Conservation (phyloP, 1,140 invertebrate species). For the Neodiprion fabricii region DNA sequence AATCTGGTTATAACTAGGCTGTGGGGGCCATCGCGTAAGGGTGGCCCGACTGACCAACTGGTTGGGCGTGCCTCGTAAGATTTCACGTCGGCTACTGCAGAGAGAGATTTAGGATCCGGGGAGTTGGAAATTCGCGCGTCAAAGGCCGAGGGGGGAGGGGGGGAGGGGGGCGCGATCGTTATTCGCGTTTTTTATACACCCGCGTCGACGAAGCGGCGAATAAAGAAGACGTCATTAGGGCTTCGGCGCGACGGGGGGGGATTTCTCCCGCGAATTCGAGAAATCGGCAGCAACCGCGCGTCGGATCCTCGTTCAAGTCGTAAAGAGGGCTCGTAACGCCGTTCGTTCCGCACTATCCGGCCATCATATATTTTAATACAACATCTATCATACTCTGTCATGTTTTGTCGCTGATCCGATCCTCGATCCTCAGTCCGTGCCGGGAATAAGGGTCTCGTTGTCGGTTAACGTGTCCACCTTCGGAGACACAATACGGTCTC, state of each 20-base stretch:
- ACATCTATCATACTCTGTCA: background rate
- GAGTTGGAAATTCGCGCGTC: background rate
- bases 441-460: too few relatives aligned
- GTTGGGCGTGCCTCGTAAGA: background rate
- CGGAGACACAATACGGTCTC: background rate
- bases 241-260: too few relatives aligned
- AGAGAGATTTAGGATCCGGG: background rate
- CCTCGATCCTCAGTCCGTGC: too few relatives aligned
- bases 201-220: background rate
- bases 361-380: background rate
- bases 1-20: conserved; percentile 7
- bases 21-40: background rate
- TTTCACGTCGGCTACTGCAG: background rate
- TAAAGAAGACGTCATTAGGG: too few relatives aligned
- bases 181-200: background rate
- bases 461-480: background rate
- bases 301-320: too few relatives aligned
- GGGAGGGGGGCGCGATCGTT: background rate
- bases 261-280: too few relatives aligned
- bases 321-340: background rate
- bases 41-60: too few relatives aligned
- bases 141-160: background rate
- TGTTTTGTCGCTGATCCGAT: too few relatives aligned
- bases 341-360: background rate
- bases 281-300: too few relatives aligned